phyloP scores from a whole-genome alignment of 2,797 vertebrate species.

The Pipistrellus pipistrellus region DNA sequence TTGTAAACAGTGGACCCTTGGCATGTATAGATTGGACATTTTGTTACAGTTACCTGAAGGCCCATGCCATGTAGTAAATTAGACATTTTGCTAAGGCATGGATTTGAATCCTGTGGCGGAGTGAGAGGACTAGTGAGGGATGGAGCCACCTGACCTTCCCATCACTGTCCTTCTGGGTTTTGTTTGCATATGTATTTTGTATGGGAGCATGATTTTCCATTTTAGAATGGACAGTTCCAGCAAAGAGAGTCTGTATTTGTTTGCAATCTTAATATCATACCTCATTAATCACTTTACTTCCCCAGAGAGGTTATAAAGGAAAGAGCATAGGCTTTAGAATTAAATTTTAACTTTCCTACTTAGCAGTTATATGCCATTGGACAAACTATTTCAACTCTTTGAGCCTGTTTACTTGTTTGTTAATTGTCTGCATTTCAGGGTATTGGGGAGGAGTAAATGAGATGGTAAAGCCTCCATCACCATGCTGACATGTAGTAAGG shows the following conservation, averaged over 20 bases:
- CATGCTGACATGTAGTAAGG: conserved; percentile 9
- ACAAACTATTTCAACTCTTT: background rate
- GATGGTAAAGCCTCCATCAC: background rate
- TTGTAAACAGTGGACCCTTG: background rate
- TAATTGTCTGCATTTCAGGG: conserved; percentile 21
- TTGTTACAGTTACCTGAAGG: background rate
- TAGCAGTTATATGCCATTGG: background rate
- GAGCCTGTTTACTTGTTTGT: conserved; percentile 26
- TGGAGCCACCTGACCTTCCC: background rate
- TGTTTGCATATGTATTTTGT: conserved; percentile 17
- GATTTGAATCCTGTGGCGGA: background rate
- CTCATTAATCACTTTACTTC: background rate
- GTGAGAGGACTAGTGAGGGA: background rate
- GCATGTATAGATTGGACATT: background rate
- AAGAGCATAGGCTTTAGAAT: background rate
- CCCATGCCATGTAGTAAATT: background rate
- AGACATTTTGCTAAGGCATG: background rate
- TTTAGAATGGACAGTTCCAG: background rate
- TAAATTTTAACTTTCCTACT: conserved; percentile 3
- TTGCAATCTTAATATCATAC: background rate
- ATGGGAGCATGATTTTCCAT: background rate
- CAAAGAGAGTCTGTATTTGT: background rate
- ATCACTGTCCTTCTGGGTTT: background rate
- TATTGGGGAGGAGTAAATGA: background rate
- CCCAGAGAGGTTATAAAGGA: background rate